Evolutionary conservation across 92 coral and sea anemone species (phyloP).

Genomic region (Epizoanthus scotinus): DNA sequence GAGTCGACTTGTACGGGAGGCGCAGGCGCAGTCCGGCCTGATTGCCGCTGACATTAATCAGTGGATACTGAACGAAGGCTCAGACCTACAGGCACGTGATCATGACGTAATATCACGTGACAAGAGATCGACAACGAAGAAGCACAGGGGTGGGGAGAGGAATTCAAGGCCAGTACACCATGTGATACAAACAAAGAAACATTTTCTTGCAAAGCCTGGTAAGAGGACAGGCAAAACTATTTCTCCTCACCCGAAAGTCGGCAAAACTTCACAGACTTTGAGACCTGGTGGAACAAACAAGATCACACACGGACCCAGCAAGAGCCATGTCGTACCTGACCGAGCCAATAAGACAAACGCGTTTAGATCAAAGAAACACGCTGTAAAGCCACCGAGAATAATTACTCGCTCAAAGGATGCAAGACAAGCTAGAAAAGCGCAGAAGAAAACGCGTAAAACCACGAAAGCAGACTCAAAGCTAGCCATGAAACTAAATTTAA

Average conservation of each 20-base stretch:
- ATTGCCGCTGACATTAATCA: constrained; percentile 72
- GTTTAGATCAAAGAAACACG: not conserved
- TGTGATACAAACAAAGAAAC: not conserved
- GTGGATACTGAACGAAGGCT: constrained; percentile 63
- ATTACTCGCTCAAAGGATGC: constrained; percentile 1
- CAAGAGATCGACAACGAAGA: constrained; percentile 30
- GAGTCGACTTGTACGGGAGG: constrained; percentile 50
- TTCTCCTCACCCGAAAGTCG: not conserved
- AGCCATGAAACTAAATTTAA: not conserved
- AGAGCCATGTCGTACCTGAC: not conserved
- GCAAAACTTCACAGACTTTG: not conserved
- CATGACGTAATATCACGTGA: constrained; percentile 29
- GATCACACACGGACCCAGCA: not conserved
- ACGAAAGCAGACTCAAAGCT: constrained; percentile 11
- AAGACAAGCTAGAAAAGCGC: not conserved
- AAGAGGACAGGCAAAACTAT: not conserved
- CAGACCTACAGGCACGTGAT: constrained; percentile 42
- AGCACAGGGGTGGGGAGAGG: no score
- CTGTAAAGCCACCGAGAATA: not conserved
- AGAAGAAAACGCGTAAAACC: not conserved
- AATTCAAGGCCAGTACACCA: no score
- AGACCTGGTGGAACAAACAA: not conserved
- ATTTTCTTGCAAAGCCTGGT: not conserved
- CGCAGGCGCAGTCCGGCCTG: constrained; percentile 64
- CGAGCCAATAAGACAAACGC: constrained; percentile 1